Evolutionary conservation across 2,888 invertebrate genomes (phyloP), one percentile per base, ranked within the genome.

Genomic region (Teinopalpus imperialis): DNA sequence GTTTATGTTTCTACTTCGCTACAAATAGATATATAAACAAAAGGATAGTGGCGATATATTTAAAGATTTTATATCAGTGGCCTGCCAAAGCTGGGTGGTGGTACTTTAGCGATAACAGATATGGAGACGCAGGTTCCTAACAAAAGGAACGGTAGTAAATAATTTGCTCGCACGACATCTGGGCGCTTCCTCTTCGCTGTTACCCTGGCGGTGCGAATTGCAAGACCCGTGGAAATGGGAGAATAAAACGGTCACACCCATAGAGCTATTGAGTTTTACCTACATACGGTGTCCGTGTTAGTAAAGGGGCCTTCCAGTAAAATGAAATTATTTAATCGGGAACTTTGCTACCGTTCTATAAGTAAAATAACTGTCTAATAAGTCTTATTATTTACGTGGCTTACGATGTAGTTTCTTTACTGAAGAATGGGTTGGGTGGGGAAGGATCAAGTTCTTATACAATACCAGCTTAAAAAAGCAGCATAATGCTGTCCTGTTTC

Each of bases 131-230:
- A 69, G 61, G 63, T 52, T 58, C 8, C 21, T 23, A 63, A 74
- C 78, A 75, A 82, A 81, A 77, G 76, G 74, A 67, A 61, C 63
- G 74, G 76, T 73, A 77, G 86, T 86, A 85, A 86, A 87, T 87
- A 87, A 87, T 86, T 85, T 81, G 81, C 68, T 66, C 66, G 63
- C 50, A 69, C 74, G 87, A 87, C 87, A 87, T 82, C 81, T 82
- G 86, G 82, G 79, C 54, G 70, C 86, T 73, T 74, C 86, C 87
- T 80, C 67, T 86, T 86, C 69, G 62, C 59, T 86, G 86, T 86
- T 63, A 67, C 61, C 69, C 56, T 51, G 57, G 63, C 59, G 63
- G 64, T 61, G 63, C 64, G 69, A 65, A 68, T 61, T 64, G 65
- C 63, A 49, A 61, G 65, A 61, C 62, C 59, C 57, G 57, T 62